Evolutionary conservation across 2,797 vertebrate genomes (phyloP).

Genomic region (Danio choprae): DNA sequence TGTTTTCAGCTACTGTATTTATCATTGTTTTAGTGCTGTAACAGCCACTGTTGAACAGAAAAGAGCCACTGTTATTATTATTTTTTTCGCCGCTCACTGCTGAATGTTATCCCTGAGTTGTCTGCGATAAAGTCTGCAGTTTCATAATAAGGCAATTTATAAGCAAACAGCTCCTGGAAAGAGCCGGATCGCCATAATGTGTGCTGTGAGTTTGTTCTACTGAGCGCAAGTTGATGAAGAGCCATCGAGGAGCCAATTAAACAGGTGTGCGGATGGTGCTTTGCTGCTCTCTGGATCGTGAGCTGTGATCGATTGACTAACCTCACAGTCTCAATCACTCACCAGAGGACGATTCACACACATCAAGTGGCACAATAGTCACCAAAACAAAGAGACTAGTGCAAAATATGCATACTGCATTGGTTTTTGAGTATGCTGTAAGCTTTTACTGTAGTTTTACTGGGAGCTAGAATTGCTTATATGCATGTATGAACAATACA

Average conservation of each 20-base stretch:
- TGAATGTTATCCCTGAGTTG: slow-evolving; percentile 6
- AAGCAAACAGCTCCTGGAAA: slow-evolving; percentile 38
- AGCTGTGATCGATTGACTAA: not conserved
- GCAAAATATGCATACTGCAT: not conserved
- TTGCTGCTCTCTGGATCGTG: slow-evolving; percentile 10
- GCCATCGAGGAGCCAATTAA: slow-evolving; percentile 35
- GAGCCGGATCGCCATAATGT: slow-evolving; percentile 34
- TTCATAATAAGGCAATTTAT: slow-evolving; percentile 56
- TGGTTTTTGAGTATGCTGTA: not conserved
- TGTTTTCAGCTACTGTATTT: slow-evolving; percentile 22
- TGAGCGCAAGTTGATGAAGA: slow-evolving; percentile 13
- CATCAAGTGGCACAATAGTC: slow-evolving; percentile 13
- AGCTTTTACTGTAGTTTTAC: too few relatives aligned
- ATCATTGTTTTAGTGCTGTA: not conserved
- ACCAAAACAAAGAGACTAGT: not conserved
- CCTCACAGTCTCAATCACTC: slow-evolving; percentile 14
- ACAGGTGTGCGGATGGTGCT: slow-evolving; percentile 23
- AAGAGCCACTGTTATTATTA: not conserved
- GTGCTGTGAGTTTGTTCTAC: slow-evolving; percentile 41
- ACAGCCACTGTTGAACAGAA: slow-evolving; percentile 4
- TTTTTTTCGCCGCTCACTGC: slow-evolving; percentile 18
- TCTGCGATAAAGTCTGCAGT: not conserved
- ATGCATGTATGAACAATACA: not conserved
- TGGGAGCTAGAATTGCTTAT: not conserved
- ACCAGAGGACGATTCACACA: not conserved